A percentile compares a stretch with the other conserved stretches of the same genome.
Evolutionary conservation across 2,888 invertebrate species (phyloP).

Genomic region (Vannuccia rotundouncinata): DNA sequence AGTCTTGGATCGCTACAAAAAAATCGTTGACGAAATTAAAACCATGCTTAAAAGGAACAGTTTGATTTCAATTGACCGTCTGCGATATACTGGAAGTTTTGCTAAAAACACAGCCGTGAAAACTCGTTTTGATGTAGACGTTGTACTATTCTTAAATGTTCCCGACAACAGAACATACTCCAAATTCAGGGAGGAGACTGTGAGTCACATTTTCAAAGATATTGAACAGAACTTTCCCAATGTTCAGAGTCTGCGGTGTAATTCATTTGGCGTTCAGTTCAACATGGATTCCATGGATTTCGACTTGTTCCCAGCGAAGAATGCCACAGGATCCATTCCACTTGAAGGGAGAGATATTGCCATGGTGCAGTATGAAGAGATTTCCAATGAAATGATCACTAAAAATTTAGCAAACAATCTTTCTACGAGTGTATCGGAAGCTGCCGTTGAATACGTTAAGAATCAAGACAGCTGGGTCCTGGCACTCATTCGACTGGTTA

Average conservation of each 20-base stretch:
- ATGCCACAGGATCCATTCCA: background rate
- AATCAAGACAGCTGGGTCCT: background rate
- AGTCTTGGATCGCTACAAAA: too few species aligned
- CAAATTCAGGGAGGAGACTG: background rate
- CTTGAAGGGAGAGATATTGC: background rate
- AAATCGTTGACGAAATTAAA: too few species aligned
- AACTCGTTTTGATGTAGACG: background rate
- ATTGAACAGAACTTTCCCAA: background rate
- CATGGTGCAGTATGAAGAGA: background rate
- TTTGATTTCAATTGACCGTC: background rate
- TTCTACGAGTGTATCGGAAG: background rate
- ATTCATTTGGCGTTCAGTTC: background rate
- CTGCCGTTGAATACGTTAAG: background rate
- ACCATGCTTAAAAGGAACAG: too few species aligned
- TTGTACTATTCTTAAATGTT: background rate
- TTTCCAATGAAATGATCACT: background rate
- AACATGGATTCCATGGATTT: background rate
- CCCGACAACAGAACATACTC: background rate
- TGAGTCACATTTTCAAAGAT: background rate
- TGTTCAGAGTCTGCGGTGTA: background rate
- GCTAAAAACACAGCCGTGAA: background rate
- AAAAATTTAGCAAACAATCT: background rate
- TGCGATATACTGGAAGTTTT: background rate
- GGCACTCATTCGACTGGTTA: background rate
- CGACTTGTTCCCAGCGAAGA: constrained; percentile 3